Evolutionary conservation across 2,113 vertebrate species (phyloP), one percentile per base, ranked within the genome.

Genomic region (Pogona vitticeps): DNA sequence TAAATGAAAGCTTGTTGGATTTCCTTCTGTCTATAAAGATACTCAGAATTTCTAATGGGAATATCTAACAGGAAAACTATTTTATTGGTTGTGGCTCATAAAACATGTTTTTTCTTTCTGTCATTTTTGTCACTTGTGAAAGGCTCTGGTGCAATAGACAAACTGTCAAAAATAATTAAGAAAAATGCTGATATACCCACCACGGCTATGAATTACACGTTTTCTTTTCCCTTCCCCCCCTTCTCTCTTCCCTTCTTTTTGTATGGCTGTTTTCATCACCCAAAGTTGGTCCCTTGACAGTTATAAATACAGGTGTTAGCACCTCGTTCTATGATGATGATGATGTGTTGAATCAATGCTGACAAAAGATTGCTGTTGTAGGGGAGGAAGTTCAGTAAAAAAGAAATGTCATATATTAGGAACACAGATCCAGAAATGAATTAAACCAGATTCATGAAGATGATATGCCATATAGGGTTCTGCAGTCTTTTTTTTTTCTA

Each of bases 131-230:
- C 89, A 93, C 95, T 94, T 89, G 91, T 95, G 94, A 95, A 96
- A 95, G 89, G 93, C 94, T 89, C 86, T 93, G 91, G 92, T 93
- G 89, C 95, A 96, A 96, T 92, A 96, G 94, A 89, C 95, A 95
- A 96, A 96, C 94, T 95, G 96, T 96, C 96, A 97, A 91, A 96
- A 96, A 96, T 97, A 97, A 97, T 97, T 96, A 96, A 96, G 96
- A 97, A 96, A 97, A 96, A 97, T 97, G 94, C 91, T 87, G 89
- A 94, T 92, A 84, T 90, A 94, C 86, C 89, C 91, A 92, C 84
- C 92, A 92, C 94, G 92, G 93, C 93, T 95, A 95, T 96, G 96
- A 96, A 95, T 95, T 36, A 92, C 88, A 86, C 38, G 42, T 88
- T 95, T 96, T 95, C 92, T 94, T 52, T 52, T 52, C 10, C n/a